These are phyloP conservation scores for Piprites chloris DNA, from an alignment of 2,113 vertebrate genomes.

Conservation along the genomic window DNA sequence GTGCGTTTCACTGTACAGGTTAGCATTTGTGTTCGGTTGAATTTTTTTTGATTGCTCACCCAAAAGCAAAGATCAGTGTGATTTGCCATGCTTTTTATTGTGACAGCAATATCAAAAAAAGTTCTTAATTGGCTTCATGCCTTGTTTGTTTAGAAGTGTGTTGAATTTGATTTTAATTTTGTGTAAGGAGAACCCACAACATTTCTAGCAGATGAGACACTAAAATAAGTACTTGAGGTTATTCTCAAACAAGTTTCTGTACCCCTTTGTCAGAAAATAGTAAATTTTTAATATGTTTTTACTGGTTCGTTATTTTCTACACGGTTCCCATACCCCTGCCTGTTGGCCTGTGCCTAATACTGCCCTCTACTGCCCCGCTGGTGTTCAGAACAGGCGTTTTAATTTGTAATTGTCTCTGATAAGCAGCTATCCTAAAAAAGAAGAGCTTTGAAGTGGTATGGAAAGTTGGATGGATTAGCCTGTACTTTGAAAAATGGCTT, in stretches of 20 bases:
- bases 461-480: background rate
- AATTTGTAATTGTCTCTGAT: background rate
- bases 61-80: background rate
- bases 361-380: background rate
- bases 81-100: background rate
- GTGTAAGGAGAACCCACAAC: background rate
- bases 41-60: background rate
- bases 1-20: background rate
- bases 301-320: background rate
- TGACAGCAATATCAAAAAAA: background rate
- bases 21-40: conserved; percentile 6
- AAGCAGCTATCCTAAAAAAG: background rate
- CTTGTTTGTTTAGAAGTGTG: background rate
- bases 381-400: background rate
- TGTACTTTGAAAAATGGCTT: background rate
- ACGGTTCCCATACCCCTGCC: background rate
- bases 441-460: background rate
- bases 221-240: background rate
- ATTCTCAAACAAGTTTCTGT: background rate
- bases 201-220: background rate
- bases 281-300: background rate
- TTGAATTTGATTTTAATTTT: background rate
- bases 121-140: background rate
- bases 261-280: background rate
- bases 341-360: background rate